These are phyloP conservation scores for Eurytoma californica DNA, from an alignment of 2,888 invertebrate species.

Conservation along the genomic window DNA sequence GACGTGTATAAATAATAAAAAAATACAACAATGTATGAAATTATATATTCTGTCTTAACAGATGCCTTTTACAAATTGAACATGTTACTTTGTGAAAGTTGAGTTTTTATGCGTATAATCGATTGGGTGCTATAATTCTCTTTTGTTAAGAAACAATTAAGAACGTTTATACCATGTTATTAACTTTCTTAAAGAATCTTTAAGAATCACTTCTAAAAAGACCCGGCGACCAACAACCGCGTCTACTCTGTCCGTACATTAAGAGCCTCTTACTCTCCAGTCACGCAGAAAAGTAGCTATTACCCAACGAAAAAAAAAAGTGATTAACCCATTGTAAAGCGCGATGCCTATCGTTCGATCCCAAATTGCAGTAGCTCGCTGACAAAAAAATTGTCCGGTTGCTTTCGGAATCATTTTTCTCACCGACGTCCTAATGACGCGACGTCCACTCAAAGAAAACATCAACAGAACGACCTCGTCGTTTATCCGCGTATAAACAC, in stretches of 20 bases:
- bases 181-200: neutral
- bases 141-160: neutral
- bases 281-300: neutral
- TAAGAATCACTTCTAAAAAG: no score
- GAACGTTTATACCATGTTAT: neutral
- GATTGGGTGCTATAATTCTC: no score
- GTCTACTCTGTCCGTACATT: neutral
- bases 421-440: neutral
- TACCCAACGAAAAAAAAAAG: neutral
- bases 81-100: no score
- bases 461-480: neutral
- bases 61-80: no score
- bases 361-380: neutral
- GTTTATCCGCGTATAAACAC: neutral
- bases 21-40: no score
- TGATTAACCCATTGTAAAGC: neutral
- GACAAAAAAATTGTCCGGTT: neutral
- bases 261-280: neutral
- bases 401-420: slow-evolving; percentile 24
- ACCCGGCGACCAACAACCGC: neutral
- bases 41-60: no score
- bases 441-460: neutral
- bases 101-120: no score
- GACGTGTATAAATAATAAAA: neutral
- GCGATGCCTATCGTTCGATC: no score